A percentile compares a stretch with the other conserved stretches of the same genome.
These are phyloP conservation scores for Potorous gilbertii DNA, from an alignment of 2,797 vertebrate species.

Conservation along the genomic window DNA sequence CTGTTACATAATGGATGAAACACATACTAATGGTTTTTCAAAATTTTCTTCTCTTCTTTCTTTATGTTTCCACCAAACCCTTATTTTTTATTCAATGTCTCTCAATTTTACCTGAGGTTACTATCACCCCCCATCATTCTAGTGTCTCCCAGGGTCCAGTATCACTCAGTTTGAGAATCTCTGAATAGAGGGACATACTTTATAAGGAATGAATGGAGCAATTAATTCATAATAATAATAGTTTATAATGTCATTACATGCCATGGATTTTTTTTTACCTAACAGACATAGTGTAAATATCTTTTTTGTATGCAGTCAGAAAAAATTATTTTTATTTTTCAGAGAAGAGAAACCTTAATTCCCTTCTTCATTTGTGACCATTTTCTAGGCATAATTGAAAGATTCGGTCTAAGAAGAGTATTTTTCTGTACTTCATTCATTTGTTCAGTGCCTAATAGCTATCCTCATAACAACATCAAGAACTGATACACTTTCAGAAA, in stretches of 20 bases:
- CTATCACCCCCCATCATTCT: too few relatives aligned
- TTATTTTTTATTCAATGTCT: too few relatives aligned
- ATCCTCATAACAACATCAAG: slow-evolving; percentile 72
- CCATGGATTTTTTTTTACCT: neutral
- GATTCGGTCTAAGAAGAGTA: slow-evolving; percentile 62
- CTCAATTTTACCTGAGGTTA: too few relatives aligned
- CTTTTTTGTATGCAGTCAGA: slow-evolving; percentile 50
- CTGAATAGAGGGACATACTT: neutral
- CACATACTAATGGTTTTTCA: too few relatives aligned
- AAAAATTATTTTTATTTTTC: slow-evolving; percentile 53
- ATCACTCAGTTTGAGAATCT: too few relatives aligned
- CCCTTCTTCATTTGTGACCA: slow-evolving; percentile 65
- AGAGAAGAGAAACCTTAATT: slow-evolving; percentile 67
- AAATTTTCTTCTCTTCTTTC: too few relatives aligned
- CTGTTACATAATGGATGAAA: too few relatives aligned
- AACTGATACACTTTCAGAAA: slow-evolving; percentile 73
- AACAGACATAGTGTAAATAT: slow-evolving; percentile 17
- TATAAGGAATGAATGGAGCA: neutral
- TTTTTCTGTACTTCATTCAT: slow-evolving; percentile 72
- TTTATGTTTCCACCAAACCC: too few relatives aligned
- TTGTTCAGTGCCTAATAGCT: slow-evolving; percentile 64
- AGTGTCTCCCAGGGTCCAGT: too few relatives aligned
- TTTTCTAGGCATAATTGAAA: slow-evolving; percentile 59
- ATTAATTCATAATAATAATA: neutral
- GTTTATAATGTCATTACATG: neutral